A percentile compares a stretch with the other conserved stretches of the same genome.
Evolutionary conservation across 2,888 invertebrate species (phyloP).

Genomic region (Eurois occulta): DNA sequence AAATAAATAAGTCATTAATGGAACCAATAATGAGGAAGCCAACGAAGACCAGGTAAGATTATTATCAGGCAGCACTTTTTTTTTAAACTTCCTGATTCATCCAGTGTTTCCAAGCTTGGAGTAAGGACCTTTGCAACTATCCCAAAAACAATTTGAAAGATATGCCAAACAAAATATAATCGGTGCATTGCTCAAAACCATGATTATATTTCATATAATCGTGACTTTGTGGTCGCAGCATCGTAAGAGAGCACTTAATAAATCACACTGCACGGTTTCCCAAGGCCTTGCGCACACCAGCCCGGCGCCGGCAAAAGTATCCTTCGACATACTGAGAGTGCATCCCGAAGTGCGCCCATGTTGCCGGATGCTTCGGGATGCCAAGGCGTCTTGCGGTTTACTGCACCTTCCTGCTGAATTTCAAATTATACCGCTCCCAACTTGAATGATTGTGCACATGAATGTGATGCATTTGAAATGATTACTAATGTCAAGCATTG

Average conservation of each 20-base stretch:
- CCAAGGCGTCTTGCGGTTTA: constrained; percentile 15
- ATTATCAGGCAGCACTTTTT: neutral
- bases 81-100: constrained; percentile 3
- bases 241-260: constrained; percentile 2
- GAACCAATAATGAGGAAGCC: constrained; percentile 43
- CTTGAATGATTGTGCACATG: constrained; percentile 35
- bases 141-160: neutral
- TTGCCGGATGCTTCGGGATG: constrained; percentile 52
- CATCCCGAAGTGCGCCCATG: constrained; percentile 36
- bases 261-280: constrained; percentile 6
- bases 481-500: constrained; percentile 51
- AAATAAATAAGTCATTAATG: constrained; percentile 9
- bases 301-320: constrained; percentile 45
- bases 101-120: constrained; percentile 3
- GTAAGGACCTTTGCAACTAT: neutral
- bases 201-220: constrained; percentile 16
- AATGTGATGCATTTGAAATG: constrained; percentile 42
- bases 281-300: constrained; percentile 19
- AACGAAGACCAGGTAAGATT: neutral
- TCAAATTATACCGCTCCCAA: constrained; percentile 17
- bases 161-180: neutral
- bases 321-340: constrained; percentile 12
- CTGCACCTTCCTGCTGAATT: constrained; percentile 20
- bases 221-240: constrained; percentile 3
- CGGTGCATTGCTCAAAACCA: constrained; percentile 23